Evolutionary conservation across 2,113 vertebrate genomes (phyloP).

Genomic region (Sturnus vulgaris): DNA sequence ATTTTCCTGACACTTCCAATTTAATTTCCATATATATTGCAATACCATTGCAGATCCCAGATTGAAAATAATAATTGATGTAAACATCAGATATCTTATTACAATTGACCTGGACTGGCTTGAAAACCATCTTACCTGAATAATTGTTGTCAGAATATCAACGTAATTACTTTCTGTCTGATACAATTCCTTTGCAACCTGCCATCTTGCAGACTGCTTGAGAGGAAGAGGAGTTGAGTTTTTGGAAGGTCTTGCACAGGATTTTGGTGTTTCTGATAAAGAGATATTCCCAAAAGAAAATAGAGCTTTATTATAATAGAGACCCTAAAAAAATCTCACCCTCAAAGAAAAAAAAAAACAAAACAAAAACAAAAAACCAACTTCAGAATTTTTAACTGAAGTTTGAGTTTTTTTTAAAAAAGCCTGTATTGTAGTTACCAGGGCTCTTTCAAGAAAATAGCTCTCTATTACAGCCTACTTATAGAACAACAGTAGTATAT

Average conservation of each 20-base stretch:
- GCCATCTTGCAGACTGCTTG: conserved; percentile 97
- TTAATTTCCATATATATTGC: background rate
- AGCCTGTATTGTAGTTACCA: background rate
- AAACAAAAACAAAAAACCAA: too few relatives aligned
- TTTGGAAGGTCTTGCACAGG: conserved; percentile 83
- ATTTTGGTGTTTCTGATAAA: conserved; percentile 76
- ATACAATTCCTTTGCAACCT: conserved; percentile 97
- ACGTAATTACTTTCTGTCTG: conserved; percentile 99
- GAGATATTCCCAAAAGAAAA: background rate
- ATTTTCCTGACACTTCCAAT: background rate
- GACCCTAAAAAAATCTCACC: background rate
- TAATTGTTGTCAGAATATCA: conserved; percentile 90
- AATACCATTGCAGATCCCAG: background rate
- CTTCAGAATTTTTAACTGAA: background rate
- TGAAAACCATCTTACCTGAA: conserved; percentile 79
- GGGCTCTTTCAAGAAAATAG: background rate
- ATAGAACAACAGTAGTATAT: background rate
- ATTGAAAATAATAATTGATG: background rate
- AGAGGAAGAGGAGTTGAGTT: conserved; percentile 79
- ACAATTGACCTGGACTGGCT: background rate
- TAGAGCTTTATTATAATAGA: background rate
- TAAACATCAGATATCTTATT: background rate
- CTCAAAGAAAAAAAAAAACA: background rate
- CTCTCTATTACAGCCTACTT: background rate
- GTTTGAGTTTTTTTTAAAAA: background rate